These are phyloP conservation scores for Pithys albifrons DNA, from an alignment of 2,113 vertebrate species.

Conservation along the genomic window DNA sequence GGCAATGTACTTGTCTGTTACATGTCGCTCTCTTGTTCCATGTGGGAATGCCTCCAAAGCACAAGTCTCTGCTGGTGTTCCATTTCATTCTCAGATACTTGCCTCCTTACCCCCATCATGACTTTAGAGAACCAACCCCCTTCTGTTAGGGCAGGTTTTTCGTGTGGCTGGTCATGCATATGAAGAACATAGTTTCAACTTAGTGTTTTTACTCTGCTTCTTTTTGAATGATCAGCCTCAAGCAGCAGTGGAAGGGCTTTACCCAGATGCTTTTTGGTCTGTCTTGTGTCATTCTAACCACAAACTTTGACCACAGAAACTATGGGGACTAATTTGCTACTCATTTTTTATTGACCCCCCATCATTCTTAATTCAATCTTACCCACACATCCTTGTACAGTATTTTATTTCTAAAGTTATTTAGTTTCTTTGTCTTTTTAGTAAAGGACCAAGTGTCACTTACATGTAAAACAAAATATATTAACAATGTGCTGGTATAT, in stretches of 20 bases:
- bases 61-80: not conserved
- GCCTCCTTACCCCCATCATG: not conserved
- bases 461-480: not conserved
- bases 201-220: not conserved
- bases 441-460: not conserved
- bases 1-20: not conserved
- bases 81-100: not conserved
- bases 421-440: not conserved
- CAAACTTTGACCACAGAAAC: not conserved
- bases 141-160: not conserved
- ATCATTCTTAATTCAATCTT: not conserved
- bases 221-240: not conserved
- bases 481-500: not conserved
- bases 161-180: accelerated
- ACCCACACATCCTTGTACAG: not conserved
- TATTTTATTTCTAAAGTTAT: not conserved
- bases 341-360: not conserved
- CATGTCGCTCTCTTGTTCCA: accelerated
- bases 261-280: not conserved
- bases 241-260: not conserved
- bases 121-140: not conserved
- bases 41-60: not conserved
- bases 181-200: not conserved
- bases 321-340: not conserved
- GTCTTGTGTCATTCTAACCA: not conserved